phyloP scores from a whole-genome alignment of 2,797 vertebrate species.

The Cynodonichthys magdalenae region DNA sequence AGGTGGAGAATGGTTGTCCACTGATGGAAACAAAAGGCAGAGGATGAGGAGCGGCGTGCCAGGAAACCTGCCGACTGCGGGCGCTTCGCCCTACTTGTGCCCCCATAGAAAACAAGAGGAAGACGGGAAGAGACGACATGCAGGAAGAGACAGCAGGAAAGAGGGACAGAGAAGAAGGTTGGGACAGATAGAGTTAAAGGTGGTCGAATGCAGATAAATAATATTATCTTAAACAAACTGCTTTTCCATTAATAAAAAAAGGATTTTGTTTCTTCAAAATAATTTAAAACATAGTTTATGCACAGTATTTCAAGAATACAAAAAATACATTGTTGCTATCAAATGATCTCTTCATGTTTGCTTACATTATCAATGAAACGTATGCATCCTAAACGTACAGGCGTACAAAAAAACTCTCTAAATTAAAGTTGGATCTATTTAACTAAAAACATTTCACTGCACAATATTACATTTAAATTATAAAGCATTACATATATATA shows the following conservation, averaged over 20 bases:
- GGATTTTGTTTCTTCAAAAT: constrained; percentile 23
- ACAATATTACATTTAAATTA: constrained; percentile 12
- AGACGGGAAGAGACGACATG: constrained; percentile 63
- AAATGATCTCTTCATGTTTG: not conserved
- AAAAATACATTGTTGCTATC: not conserved
- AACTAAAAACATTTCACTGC: constrained; percentile 31
- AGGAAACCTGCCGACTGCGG: constrained; percentile 72
- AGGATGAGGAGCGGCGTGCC: constrained; percentile 82
- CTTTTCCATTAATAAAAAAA: constrained; percentile 16
- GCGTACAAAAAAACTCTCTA: not conserved
- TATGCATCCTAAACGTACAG: not conserved
- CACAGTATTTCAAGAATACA: not conserved
- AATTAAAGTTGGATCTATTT: constrained; percentile 27
- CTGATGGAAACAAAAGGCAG: constrained; percentile 85
- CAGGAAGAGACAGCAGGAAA: constrained; percentile 27
- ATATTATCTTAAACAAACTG: constrained; percentile 34
- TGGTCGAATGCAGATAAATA: constrained; percentile 39
- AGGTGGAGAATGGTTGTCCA: constrained; percentile 77
- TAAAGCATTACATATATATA: constrained; percentile 10
- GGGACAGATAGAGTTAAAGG: constrained; percentile 27
- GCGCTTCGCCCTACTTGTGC: constrained; percentile 64
- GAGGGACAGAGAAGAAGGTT: constrained; percentile 27
- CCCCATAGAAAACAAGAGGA: constrained; percentile 79
- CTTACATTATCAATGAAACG: constrained; percentile 2
- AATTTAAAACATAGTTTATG: not conserved